Evolutionary conservation across 2,797 vertebrate genomes (phyloP), one percentile per base, ranked within the genome.

Genomic region (Neosilurus mollespiculum): DNA sequence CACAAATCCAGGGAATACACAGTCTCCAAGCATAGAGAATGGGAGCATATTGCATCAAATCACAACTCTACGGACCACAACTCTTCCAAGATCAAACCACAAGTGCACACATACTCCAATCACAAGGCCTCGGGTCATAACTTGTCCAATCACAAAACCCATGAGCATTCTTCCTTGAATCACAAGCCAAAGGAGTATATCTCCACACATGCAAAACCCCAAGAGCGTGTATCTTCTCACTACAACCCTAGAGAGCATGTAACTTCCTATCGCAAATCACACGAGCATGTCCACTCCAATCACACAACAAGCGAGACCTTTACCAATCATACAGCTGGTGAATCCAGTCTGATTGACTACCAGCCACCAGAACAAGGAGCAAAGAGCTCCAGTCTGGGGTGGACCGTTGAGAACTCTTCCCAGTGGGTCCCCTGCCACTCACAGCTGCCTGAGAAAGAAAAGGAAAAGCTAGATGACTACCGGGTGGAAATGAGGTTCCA

Each of bases 401-500:
- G 91, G 96, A 95, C 93, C 92, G 94, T 90, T 88, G 94, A 93
- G 43, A 93, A 91, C 91, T 88, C 91, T 93, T 86, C 94, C 91
- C 93, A 96, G 95, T 94, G 96, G 96, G 93, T 93, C 94, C 94
- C 94, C 80, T 69, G 95, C 92, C 95, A 95, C 88, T 90, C 95
- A 78, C 95, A 94, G 89, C 96, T 97, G 90, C 93, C 94, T 6
- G 96, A 97, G 91, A 94, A 95, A 80, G 96, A 96, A 0, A 96
- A 97, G 91, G 97, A 97, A 89, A 94, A 94, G 87, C 93, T 94
- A 89, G 96, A 96, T 85, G 97, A 96, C 89, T 98, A 98, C 2
- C 96, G 96, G 88, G 96, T 97, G 76, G 98, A 99, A 88, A 97
- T 99, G 97, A 96, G 96, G 93, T 97, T 96, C 20, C 95, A 97